Percentiles rank a stretch among this genome's conserved stretches.
Evolutionary conservation across 2,888 invertebrate species (phyloP).

Genomic region (Listrodromus nycthemerus): DNA sequence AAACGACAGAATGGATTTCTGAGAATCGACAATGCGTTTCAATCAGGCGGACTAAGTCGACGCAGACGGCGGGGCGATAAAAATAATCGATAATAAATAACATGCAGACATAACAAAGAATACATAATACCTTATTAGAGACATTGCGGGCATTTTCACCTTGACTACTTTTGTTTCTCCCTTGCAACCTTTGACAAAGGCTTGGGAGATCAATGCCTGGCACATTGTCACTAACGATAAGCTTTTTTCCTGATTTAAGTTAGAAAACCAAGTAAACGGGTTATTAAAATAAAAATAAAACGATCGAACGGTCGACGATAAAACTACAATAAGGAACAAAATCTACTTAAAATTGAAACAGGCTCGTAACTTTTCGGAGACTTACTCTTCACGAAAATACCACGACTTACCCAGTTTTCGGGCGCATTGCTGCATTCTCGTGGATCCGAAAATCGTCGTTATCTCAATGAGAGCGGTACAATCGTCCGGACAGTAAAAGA

Average conservation of each 20-base stretch:
- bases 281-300: conserved; percentile 50
- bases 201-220: conserved; percentile 84
- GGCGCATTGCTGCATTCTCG: conserved; percentile 89
- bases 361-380: neutral
- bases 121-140: conserved; percentile 76
- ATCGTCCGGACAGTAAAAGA: conserved; percentile 93
- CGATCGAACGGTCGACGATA: conserved; percentile 18
- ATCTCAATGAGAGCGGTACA: conserved; percentile 93
- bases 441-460: conserved; percentile 91
- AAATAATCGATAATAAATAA: conserved; percentile 40
- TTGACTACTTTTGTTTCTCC: conserved; percentile 72
- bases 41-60: too few relatives aligned
- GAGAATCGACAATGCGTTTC: neutral
- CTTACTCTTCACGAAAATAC: conserved; percentile 6
- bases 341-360: neutral
- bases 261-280: conserved; percentile 53
- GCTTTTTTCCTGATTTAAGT: conserved; percentile 84
- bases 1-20: conserved; percentile 34
- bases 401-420: conserved; percentile 87
- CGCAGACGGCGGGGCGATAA: neutral
- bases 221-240: conserved; percentile 85
- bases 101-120: conserved; percentile 61
- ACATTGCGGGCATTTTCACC: conserved; percentile 52
- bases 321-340: conserved; percentile 18
- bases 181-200: conserved; percentile 80